Percentiles rank a stretch among this genome's conserved stretches.
Conservation (phyloP, 2,888 invertebrate genomes). For the Pachydiplax longipennis region DNA sequence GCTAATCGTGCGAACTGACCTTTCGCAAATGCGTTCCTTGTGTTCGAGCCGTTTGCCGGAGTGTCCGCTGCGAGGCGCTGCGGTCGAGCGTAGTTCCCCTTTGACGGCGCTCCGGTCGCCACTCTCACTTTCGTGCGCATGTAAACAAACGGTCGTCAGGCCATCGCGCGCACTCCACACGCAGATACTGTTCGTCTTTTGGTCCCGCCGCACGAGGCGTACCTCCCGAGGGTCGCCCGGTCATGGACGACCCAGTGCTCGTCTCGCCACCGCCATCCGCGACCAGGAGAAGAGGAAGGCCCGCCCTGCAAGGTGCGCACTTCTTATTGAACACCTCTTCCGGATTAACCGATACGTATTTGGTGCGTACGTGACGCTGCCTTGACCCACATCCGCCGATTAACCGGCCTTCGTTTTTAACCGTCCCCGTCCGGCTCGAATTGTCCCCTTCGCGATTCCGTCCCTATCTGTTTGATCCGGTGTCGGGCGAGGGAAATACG, state of each 20-base stretch:
- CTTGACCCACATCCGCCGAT: too few species aligned
- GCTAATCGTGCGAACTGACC: not conserved
- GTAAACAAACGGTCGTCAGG: constrained; percentile 19
- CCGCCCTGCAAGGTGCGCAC: not conserved
- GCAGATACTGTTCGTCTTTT: not conserved
- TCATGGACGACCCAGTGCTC: not conserved
- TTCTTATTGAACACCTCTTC: too few species aligned
- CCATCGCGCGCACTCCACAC: not conserved
- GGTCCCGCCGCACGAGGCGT: not conserved
- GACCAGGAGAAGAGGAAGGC: not conserved
- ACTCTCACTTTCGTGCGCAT: constrained; percentile 39
- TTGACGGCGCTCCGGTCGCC: not conserved
- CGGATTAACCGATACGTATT: too few species aligned
- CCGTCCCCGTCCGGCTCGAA: too few species aligned
- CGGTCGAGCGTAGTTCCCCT: not conserved
- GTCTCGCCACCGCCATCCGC: not conserved
- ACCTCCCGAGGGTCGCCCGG: not conserved
- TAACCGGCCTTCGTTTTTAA: too few species aligned
- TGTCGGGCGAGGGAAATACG: too few species aligned
- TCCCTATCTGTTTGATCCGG: too few species aligned
- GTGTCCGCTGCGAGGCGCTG: not conserved
- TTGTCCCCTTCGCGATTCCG: too few species aligned
- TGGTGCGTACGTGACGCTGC: too few species aligned
- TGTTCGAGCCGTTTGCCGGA: not conserved
- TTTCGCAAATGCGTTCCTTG: not conserved